phyloP scores from a whole-genome alignment of 2,888 invertebrate species.

The Cataglyphis albicans region DNA sequence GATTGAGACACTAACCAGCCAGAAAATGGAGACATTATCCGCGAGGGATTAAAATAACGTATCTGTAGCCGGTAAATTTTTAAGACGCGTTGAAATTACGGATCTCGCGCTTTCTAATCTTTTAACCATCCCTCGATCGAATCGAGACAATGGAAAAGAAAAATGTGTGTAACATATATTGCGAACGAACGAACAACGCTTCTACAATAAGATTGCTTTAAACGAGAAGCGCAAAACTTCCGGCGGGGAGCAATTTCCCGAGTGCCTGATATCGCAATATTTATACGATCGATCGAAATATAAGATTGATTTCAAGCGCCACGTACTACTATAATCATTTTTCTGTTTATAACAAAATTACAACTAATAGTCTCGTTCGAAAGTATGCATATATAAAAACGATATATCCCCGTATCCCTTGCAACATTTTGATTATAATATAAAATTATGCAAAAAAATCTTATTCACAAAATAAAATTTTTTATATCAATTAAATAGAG shows the following conservation, averaged over 20 bases:
- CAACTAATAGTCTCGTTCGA: conserved; percentile 43
- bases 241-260: background rate
- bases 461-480: background rate
- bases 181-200: conserved; percentile 10
- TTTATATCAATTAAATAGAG: background rate
- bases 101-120: conserved; percentile 39
- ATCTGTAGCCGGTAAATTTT: conserved; percentile 42
- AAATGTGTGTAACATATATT: background rate
- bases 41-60: conserved; percentile 58
- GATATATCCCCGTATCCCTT: conserved; percentile 60
- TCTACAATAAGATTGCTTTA: conserved; percentile 5
- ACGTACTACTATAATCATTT: background rate
- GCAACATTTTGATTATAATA: conserved; percentile 54
- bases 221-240: background rate
- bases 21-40: conserved; percentile 71
- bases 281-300: conserved; percentile 2
- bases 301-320: background rate
- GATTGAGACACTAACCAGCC: conserved; percentile 61
- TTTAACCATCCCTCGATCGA: conserved; percentile 26
- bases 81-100: conserved; percentile 43
- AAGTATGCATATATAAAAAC: conserved; percentile 56
- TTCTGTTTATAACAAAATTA: background rate
- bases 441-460: background rate
- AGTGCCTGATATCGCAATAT: background rate
- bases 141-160: conserved; percentile 15